These are phyloP conservation scores for Vireo altiloquus DNA, from an alignment of 2,113 vertebrate genomes.

Conservation along the genomic window DNA sequence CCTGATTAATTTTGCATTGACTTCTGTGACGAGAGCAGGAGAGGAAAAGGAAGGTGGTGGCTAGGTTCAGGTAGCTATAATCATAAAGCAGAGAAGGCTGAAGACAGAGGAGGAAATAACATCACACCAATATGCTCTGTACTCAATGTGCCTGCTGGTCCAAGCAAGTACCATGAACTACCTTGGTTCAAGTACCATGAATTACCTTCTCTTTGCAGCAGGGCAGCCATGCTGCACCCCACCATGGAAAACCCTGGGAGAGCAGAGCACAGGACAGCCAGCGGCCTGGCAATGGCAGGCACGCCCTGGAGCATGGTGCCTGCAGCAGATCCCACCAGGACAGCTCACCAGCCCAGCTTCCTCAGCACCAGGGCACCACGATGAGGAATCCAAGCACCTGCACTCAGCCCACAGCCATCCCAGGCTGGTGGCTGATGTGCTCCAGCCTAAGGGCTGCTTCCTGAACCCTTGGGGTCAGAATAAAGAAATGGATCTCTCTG, in stretches of 20 bases:
- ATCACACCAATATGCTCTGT: not conserved
- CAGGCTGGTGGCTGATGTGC: not conserved
- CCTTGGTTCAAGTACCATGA: not conserved
- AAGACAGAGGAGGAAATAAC: not conserved
- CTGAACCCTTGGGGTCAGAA: not conserved
- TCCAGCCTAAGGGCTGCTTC: not conserved
- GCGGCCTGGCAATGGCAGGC: accelerated
- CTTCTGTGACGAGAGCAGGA: not conserved
- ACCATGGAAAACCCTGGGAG: not conserved
- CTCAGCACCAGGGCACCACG: accelerated
- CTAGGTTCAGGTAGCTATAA: not conserved
- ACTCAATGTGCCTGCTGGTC: not conserved
- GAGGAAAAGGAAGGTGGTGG: not conserved
- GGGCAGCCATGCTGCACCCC: not conserved
- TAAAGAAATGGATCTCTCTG: not conserved
- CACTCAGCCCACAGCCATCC: not conserved
- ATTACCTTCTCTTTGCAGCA: not conserved
- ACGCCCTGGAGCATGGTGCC: not conserved
- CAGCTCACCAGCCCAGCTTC: not conserved
- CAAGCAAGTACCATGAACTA: not conserved
- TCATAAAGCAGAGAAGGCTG: not conserved
- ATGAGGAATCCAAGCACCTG: not conserved
- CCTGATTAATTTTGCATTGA: not conserved
- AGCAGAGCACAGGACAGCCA: not conserved
- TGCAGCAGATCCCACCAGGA: not conserved